These are phyloP conservation scores for Denticeps clupeoides DNA, from an alignment of 2,797 vertebrate species.

Conservation along the genomic window DNA sequence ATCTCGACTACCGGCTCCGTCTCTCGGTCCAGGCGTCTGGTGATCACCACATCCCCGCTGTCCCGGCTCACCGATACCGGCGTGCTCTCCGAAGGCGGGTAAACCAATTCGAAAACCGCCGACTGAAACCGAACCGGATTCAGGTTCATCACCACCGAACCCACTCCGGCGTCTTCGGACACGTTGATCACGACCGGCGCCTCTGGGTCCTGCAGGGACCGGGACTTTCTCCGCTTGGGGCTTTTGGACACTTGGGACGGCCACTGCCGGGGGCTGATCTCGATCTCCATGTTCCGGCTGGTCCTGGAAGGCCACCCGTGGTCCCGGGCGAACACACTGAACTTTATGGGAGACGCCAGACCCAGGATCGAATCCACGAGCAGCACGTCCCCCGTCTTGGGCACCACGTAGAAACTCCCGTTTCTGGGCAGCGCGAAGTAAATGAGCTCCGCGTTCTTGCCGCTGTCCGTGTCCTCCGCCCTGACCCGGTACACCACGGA, in stretches of 20 bases:
- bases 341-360: constrained; percentile 54
- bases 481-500: constrained; percentile 60
- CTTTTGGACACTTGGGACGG: background rate
- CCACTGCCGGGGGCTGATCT: constrained; percentile 57
- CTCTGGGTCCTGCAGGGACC: constrained; percentile 49
- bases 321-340: constrained; percentile 68
- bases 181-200: constrained; percentile 55
- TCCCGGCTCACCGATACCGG: constrained; percentile 65
- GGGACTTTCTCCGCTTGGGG: constrained; percentile 27
- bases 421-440: constrained; percentile 67
- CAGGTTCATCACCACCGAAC: constrained; percentile 64
- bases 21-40: constrained; percentile 66
- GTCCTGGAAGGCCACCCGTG: constrained; percentile 67
- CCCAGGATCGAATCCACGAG: constrained; percentile 75
- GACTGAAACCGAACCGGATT: constrained; percentile 55
- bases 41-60: constrained; percentile 66
- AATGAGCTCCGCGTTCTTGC: constrained; percentile 71
- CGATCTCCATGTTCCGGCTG: constrained; percentile 57
- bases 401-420: constrained; percentile 73
- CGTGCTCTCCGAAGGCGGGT: constrained; percentile 53
- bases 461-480: constrained; percentile 67
- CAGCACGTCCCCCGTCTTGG: constrained; percentile 74
- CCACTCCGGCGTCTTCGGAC: constrained; percentile 68
- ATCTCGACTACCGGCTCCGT: constrained; percentile 61
- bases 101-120: constrained; percentile 60